Conservation (phyloP, 2,797 vertebrate genomes). For the Australoheros facetus region DNA sequence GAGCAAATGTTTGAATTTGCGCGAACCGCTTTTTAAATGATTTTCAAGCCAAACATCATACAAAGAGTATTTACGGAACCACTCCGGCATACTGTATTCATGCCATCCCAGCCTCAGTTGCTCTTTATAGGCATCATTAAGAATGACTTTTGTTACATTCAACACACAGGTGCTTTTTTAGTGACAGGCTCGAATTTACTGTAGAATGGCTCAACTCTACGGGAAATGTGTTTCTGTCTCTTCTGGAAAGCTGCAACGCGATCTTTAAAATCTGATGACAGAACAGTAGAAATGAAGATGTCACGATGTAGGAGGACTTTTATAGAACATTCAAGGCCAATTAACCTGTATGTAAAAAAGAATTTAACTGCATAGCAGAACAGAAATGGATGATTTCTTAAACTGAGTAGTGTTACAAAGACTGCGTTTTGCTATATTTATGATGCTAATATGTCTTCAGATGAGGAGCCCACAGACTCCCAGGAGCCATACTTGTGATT, state of each 20-base stretch:
- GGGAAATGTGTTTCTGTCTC: neutral
- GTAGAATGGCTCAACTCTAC: neutral
- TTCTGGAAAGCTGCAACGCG: neutral
- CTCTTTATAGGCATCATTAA: conserved; percentile 17
- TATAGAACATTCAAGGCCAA: neutral
- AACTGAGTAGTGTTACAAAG: neutral
- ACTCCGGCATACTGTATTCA: conserved; percentile 9
- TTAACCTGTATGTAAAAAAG: neutral
- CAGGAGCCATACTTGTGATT: conserved; percentile 56
- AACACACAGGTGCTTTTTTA: conserved; percentile 35
- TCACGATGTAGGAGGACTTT: neutral
- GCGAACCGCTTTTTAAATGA: conserved; percentile 25
- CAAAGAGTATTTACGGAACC: conserved; percentile 19
- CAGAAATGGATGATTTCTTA: neutral
- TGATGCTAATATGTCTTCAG: conserved; percentile 6
- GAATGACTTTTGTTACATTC: neutral
- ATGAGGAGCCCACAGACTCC: conserved; percentile 43
- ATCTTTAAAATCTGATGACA: neutral
- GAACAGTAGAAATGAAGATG: neutral
- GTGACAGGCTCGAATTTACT: neutral
- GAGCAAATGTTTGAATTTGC: conserved; percentile 47
- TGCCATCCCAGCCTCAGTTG: conserved; percentile 29
- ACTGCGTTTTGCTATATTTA: neutral
- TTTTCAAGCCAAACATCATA: conserved; percentile 52
- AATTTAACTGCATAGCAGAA: neutral